phyloP scores from a whole-genome alignment of 1,140 invertebrate genomes.

The Drosophila ananassae region DNA sequence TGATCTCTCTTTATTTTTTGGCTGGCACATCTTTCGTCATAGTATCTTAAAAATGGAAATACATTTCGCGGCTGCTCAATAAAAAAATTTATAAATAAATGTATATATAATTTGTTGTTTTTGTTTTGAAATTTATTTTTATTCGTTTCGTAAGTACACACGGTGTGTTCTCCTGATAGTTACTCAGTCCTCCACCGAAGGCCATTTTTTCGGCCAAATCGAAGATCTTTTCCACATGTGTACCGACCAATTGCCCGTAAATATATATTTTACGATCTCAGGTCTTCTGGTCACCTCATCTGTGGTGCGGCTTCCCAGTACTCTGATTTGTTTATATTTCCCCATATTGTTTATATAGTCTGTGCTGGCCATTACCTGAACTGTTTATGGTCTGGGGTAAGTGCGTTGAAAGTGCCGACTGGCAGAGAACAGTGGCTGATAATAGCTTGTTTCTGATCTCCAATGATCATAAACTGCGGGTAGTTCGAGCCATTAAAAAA shows the following conservation, averaged over 20 bases:
- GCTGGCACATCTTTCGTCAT: constrained; percentile 1
- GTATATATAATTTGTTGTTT: constrained; percentile 19
- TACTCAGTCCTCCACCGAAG: constrained; percentile 6
- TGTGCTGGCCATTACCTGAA: constrained; percentile 19
- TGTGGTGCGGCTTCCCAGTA: not conserved
- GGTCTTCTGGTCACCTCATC: constrained; percentile 1
- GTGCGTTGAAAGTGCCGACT: constrained; percentile 31
- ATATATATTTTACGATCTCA: constrained; percentile 31
- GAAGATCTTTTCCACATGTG: constrained; percentile 22
- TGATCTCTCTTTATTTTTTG: not conserved
- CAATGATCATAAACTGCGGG: not conserved
- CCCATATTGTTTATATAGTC: constrained; percentile 31
- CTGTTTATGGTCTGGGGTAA: constrained; percentile 28
- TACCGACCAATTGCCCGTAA: constrained; percentile 24
- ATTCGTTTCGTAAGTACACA: constrained; percentile 12
- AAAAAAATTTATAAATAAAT: constrained; percentile 52
- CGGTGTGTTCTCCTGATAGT: not conserved
- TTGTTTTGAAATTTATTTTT: constrained; percentile 30
- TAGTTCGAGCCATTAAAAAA: not conserved
- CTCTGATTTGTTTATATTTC: constrained; percentile 34
- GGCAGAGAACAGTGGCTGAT: constrained; percentile 1
- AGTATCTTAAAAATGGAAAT: constrained; percentile 30
- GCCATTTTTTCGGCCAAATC: not conserved
- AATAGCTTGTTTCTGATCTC: constrained; percentile 8
- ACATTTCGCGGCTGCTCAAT: constrained; percentile 36